phyloP scores from a whole-genome alignment of 2,113 vertebrate species.

The Epinephelus lanceolatus region DNA sequence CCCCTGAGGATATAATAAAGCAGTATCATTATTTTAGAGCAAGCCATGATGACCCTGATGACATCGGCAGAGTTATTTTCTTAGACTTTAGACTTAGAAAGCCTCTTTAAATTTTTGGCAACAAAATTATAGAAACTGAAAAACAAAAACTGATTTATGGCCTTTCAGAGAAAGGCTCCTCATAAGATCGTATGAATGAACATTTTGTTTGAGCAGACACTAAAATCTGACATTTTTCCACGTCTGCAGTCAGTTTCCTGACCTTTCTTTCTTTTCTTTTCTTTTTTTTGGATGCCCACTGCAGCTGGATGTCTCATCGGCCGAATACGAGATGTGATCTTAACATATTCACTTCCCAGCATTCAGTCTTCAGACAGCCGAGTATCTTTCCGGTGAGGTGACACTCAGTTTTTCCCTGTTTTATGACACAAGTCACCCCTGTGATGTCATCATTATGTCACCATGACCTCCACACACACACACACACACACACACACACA shows the following conservation, averaged over 20 bases:
- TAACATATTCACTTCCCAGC: background rate
- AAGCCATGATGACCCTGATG: too few species aligned
- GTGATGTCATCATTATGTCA: slow-evolving; percentile 27
- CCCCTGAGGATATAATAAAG: too few species aligned
- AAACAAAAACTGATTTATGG: background rate
- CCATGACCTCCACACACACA: background rate
- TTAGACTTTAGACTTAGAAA: too few species aligned
- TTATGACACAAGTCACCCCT: background rate
- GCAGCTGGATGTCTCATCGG: background rate
- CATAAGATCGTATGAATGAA: background rate
- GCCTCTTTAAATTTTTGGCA: background rate
- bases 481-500: slow-evolving; percentile 6
- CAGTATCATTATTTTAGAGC: too few species aligned
- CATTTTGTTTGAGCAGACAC: background rate
- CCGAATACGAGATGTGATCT: background rate
- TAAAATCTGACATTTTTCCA: background rate
- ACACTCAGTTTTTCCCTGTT: background rate
- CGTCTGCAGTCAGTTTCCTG: background rate
- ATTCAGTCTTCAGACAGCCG: background rate
- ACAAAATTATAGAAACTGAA: background rate
- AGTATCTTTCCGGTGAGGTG: background rate
- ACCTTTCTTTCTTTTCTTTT: too few species aligned
- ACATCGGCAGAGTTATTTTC: too few species aligned
- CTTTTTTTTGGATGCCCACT: too few species aligned
- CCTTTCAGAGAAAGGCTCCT: background rate